Conservation (phyloP, 2,888 invertebrate species). For the Drosophila aldrichi region DNA sequence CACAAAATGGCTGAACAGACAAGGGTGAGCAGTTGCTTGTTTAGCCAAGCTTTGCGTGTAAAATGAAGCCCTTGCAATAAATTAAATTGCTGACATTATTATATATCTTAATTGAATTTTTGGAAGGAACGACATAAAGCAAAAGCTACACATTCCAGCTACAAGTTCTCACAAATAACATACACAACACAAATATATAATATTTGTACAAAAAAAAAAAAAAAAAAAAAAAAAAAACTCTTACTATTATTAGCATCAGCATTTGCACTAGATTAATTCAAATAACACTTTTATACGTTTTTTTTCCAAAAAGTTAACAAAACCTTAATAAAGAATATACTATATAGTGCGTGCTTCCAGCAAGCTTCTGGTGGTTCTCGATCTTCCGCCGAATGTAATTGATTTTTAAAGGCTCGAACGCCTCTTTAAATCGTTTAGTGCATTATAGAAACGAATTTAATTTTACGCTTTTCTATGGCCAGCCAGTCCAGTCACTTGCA, state of each 20-base stretch:
- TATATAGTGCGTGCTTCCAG: neutral
- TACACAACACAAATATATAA: neutral
- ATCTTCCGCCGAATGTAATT: slow-evolving; percentile 43
- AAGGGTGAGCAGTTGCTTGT: slow-evolving; percentile 42
- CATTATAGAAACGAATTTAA: slow-evolving; percentile 78
- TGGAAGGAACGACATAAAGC: slow-evolving; percentile 22
- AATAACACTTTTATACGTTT: neutral
- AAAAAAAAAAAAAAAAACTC: no score
- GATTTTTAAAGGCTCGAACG: slow-evolving; percentile 59
- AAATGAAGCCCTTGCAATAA: slow-evolving; percentile 74
- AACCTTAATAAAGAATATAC: neutral
- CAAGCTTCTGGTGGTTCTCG: slow-evolving; percentile 9
- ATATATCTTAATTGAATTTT: slow-evolving; percentile 79
- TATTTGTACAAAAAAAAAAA: no score
- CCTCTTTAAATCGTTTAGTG: slow-evolving; percentile 50
- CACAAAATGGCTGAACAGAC: slow-evolving; percentile 61
- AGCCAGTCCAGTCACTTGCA: slow-evolving; percentile 17
- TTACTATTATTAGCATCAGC: no score
- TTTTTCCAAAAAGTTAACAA: neutral
- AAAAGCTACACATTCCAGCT: slow-evolving; percentile 44
- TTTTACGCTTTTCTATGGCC: slow-evolving; percentile 83
- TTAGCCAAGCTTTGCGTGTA: slow-evolving; percentile 69
- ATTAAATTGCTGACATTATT: slow-evolving; percentile 84
- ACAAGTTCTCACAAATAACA: slow-evolving; percentile 44
- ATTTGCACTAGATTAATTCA: no score